Percentiles rank a stretch among this genome's conserved stretches.
phyloP scores from a whole-genome alignment of 2,888 invertebrate species.

The Plutella xylostella region DNA sequence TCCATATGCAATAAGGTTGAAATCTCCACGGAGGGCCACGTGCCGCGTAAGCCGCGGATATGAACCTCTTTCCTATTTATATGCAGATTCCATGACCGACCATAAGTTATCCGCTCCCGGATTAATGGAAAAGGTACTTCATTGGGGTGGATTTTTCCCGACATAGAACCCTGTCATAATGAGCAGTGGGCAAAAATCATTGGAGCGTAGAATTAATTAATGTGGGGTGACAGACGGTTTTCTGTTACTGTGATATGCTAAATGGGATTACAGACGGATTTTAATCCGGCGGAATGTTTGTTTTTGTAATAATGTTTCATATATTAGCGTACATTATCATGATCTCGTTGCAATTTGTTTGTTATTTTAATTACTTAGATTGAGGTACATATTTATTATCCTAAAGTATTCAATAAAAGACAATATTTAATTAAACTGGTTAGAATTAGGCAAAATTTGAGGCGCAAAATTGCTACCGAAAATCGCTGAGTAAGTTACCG shows the following conservation, averaged over 20 bases:
- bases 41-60: constrained; percentile 17
- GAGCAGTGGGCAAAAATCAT: constrained; percentile 33
- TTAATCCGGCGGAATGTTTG: constrained; percentile 1
- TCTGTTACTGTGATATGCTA: constrained; percentile 44
- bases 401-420: too few relatives aligned
- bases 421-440: too few relatives aligned
- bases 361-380: too few relatives aligned
- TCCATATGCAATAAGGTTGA: too few relatives aligned
- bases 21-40: too few relatives aligned
- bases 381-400: too few relatives aligned
- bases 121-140: constrained; percentile 50
- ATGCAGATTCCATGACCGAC: constrained; percentile 64
- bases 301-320: too few relatives aligned
- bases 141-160: constrained; percentile 33
- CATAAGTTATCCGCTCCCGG: constrained; percentile 63
- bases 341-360: too few relatives aligned
- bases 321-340: too few relatives aligned
- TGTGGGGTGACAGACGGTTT: constrained; percentile 51
- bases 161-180: constrained; percentile 36
- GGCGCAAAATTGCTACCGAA: constrained; percentile 41
- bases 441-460: too few relatives aligned
- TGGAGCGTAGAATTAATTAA: constrained; percentile 54
- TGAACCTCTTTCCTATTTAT: constrained; percentile 59
- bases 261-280: constrained; percentile 30
- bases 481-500: constrained; percentile 41